Evolutionary conservation across 2,797 vertebrate genomes (phyloP), one percentile per base, ranked within the genome.

Genomic region (Lepus oiostolus): DNA sequence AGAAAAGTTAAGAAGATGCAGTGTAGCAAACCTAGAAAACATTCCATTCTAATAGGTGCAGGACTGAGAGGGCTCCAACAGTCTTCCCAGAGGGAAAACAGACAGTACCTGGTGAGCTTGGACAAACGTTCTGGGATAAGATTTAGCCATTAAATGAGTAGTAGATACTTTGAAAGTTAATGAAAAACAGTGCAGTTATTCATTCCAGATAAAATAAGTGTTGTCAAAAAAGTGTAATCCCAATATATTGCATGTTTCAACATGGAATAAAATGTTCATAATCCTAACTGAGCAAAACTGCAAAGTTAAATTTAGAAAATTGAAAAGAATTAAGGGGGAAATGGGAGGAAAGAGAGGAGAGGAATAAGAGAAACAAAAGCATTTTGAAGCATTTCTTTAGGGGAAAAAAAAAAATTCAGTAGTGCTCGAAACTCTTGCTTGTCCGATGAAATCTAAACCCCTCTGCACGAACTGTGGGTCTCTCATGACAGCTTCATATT

Each of bases 221-320:
- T 24, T 21, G 14, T 19, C 5, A 50, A 72, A 86, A 16, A 74
- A 58, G 63, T 8, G 8, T 52, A 67, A 75, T 86, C 52, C 4
- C 5, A 38, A 2, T 35, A 42, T 2, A 71, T 60, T 35, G 16
- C 22, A 21, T 4, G 42, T 17, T 5, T 63, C 65, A 67, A 8
- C 13, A 1, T 7, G 35, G 22, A 90, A 16, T 22, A 17, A 87
- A 74, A 38, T 30, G 3, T 21, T n/a, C 16, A 26, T 52, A 72
- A 32, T 47, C 3, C 11, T 32, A 32, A 24, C 24, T 60, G 5
- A 77, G 30, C 82, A 70, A 72, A 84, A 32, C 21, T 28, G 35
- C 21, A n/a, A 76, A 67, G 74, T 67, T n/a, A 24, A 63, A 30
- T 62, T 92, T 92, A 54, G 35, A 54, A 62, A 93, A 85, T 17